Percentiles rank a stretch among this genome's conserved stretches.
These are phyloP conservation scores for Nephila pilipes DNA, from an alignment of 1,140 invertebrate species.

Conservation along the genomic window DNA sequence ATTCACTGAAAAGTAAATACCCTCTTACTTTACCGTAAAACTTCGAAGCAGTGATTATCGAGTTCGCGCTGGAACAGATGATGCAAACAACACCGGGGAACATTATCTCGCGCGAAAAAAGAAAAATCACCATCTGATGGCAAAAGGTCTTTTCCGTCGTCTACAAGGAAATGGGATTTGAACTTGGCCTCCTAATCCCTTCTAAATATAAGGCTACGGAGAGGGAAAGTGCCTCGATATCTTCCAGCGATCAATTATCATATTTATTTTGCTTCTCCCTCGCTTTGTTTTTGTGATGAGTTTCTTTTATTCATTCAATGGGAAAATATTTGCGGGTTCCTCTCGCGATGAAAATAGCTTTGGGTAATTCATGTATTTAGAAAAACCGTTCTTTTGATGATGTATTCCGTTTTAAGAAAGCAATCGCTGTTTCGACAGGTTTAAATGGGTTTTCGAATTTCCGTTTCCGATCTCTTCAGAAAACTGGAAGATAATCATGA, in stretches of 20 bases:
- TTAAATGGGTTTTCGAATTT: too few species aligned
- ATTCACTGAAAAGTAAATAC: neutral
- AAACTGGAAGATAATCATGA: too few species aligned
- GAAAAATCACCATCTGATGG: neutral
- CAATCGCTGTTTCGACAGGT: too few species aligned
- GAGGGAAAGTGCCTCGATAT: neutral
- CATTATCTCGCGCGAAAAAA: neutral
- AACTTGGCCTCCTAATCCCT: neutral
- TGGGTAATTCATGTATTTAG: neutral
- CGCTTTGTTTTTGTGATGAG: neutral
- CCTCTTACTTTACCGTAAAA: neutral
- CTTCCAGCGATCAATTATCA: neutral
- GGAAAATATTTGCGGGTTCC: neutral
- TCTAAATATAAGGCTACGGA: neutral
- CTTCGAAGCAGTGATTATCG: neutral
- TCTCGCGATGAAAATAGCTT: neutral
- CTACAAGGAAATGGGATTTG: conserved; percentile 10
- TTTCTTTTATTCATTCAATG: neutral
- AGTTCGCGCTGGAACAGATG: neutral
- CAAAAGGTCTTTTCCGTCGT: neutral
- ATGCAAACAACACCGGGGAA: neutral
- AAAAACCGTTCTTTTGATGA: neutral
- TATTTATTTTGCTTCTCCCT: neutral
- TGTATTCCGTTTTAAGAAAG: too few species aligned
- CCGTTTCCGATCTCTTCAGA: too few species aligned